phyloP scores from a whole-genome alignment of 2,888 invertebrate species.

The Drosophila melanosoma region DNA sequence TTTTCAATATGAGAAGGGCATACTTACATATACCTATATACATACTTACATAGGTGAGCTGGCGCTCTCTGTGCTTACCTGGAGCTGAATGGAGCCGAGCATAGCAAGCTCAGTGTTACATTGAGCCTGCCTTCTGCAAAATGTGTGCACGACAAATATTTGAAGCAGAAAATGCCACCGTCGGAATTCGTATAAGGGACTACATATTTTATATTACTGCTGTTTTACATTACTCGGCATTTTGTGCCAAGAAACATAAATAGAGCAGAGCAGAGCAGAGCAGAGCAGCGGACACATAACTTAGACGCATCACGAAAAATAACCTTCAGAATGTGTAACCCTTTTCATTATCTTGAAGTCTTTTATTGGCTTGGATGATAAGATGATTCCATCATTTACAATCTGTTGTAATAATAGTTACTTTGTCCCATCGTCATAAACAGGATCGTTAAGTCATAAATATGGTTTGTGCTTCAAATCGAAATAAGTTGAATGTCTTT shows the following conservation, averaged over 20 bases:
- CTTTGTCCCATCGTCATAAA: not conserved
- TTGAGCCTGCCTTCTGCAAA: conserved; percentile 37
- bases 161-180: conserved; percentile 68
- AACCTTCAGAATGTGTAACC: conserved; percentile 27
- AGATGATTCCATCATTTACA: not conserved
- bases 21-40: not conserved
- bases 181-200: conserved; percentile 66
- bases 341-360: conserved; percentile 32
- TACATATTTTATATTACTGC: conserved; percentile 70
- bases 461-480: not conserved
- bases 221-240: conserved; percentile 68
- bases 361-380: conserved; percentile 11
- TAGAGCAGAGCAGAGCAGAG: conserved; percentile 11
- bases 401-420: not conserved
- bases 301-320: conserved; percentile 33
- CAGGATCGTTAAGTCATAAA: not conserved
- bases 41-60: conserved; percentile 30
- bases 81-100: conserved; percentile 13
- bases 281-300: conserved; percentile 45
- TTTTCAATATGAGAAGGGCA: conserved; percentile 52
- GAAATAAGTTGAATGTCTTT: conserved; percentile 2
- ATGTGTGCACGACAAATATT: conserved; percentile 71
- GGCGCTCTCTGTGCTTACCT: conserved; percentile 37
- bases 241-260: conserved; percentile 45
- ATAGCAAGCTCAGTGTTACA: conserved; percentile 41